Conservation (phyloP, 2,113 vertebrate genomes). For the Dasyornis broadbenti region DNA sequence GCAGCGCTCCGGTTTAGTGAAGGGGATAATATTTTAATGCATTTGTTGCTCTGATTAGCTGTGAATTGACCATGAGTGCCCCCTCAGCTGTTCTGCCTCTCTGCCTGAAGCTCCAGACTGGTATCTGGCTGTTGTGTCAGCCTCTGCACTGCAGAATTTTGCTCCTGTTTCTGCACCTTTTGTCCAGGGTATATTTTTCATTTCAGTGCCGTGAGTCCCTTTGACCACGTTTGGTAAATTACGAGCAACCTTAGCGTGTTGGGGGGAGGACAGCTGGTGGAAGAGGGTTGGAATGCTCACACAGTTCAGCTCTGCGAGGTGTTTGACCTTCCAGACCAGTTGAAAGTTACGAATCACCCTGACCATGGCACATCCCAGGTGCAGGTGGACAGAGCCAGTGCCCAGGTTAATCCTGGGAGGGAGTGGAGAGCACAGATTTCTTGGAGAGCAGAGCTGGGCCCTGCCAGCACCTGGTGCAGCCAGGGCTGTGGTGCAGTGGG, state of each 20-base stretch:
- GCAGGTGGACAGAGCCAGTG: background rate
- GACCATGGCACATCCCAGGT: rapidly evolving
- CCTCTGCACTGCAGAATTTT: background rate
- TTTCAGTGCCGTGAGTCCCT: rapidly evolving
- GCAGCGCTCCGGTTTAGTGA: background rate
- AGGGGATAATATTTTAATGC: background rate
- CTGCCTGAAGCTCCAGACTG: background rate
- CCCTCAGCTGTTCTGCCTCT: background rate
- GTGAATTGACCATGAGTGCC: rapidly evolving
- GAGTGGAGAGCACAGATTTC: background rate
- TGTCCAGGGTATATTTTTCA: background rate
- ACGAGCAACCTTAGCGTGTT: background rate
- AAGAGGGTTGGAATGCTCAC: background rate
- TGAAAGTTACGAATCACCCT: background rate
- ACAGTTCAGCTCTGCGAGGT: background rate
- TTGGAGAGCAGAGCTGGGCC: background rate
- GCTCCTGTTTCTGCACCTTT: background rate
- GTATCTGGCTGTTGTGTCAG: background rate
- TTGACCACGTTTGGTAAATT: background rate
- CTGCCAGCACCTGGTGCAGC: background rate
- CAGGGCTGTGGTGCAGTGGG: background rate
- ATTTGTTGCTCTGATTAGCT: background rate
- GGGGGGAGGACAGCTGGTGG: background rate
- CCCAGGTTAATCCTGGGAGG: background rate
- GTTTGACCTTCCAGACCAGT: background rate